These are phyloP conservation scores for Diadumene lineata DNA, from an alignment of 92 coral and sea anemone genomes.

Conservation along the genomic window DNA sequence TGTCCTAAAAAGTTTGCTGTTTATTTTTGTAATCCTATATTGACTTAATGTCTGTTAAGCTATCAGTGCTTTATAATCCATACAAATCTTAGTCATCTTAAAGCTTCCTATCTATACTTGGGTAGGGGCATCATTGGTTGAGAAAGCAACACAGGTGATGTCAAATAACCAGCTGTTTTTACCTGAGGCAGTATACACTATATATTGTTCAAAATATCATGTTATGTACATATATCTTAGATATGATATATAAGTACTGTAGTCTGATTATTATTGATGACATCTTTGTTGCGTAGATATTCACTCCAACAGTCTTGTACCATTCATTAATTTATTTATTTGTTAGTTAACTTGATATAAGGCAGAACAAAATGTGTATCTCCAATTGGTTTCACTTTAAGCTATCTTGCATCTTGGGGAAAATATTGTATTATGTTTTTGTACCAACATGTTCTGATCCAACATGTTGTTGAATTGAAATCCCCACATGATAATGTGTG, in stretches of 20 bases:
- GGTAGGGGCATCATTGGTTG: background rate
- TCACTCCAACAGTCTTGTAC: too few relatives aligned
- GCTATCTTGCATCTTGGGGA: too few relatives aligned
- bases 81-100: background rate
- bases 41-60: constrained; percentile 1
- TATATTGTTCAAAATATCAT: background rate
- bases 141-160: background rate
- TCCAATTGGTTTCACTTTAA: too few relatives aligned
- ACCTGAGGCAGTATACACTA: background rate
- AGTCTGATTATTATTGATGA: too few relatives aligned
- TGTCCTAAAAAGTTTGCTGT: background rate
- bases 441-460: too few relatives aligned
- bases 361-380: too few relatives aligned
- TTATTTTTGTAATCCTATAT: constrained; percentile 3
- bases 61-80: background rate
- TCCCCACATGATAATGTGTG: too few relatives aligned
- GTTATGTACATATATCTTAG: background rate
- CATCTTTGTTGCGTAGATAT: too few relatives aligned
- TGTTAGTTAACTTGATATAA: too few relatives aligned
- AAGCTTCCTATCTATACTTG: background rate
- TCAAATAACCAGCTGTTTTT: background rate
- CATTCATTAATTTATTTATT: too few relatives aligned
- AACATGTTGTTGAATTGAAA: too few relatives aligned
- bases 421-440: too few relatives aligned
- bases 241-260: background rate